Base-by-base conservation (phyloP, 2,797 vertebrate species). In the Anguilla marmorata region DNA sequence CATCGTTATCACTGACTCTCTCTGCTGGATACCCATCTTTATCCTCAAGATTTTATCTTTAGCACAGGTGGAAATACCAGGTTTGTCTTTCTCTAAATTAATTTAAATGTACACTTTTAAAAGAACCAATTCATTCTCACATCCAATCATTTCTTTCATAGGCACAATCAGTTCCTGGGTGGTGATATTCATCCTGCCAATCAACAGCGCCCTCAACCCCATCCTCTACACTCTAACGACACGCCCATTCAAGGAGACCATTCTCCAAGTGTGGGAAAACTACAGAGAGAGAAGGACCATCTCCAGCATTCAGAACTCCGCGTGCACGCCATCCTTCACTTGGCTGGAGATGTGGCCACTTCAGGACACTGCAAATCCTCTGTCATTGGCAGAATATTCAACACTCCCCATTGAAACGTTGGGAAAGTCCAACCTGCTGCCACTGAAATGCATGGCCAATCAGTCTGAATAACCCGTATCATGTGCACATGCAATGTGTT, bases 11-110 rank as follows among this genome's bases (percentile, higher is more conserved):
- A 99, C 98, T 0, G 98, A 99, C 90, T 98, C 98, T 0, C 95
- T 99, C 0, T 99, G 98, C 94, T 99, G 98, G 98, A 98, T 99
- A 91, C 98, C 98, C n/a, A 98, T 99, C 91, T 99, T 99, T 93
- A 93, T 99, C 94, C 95, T 99, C 91, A 99, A 99, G 95, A 97
- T 98, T 90, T 95, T 99, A 90, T 99, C 98, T 56, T 94, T 99
- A 90, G 96, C 98, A 94, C 97, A 97, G 86, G 96, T 99, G 90
- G 97, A 99, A 96, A 99, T 99, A 94, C 98, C 98, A 93, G 98
- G 98, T 99, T 37, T 80, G 74, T 80, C 16, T 33, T 80, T 60
- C 8, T 27, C 27, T 14, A 21, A 52, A 8, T n/a, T 45, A 6
- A n/a, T 69, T n/a, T 69, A 69, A 72, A 12, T 72, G 27, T 72